These are phyloP conservation scores for Listronotus bonariensis DNA, from an alignment of 1,140 invertebrate genomes.

Conservation along the genomic window DNA sequence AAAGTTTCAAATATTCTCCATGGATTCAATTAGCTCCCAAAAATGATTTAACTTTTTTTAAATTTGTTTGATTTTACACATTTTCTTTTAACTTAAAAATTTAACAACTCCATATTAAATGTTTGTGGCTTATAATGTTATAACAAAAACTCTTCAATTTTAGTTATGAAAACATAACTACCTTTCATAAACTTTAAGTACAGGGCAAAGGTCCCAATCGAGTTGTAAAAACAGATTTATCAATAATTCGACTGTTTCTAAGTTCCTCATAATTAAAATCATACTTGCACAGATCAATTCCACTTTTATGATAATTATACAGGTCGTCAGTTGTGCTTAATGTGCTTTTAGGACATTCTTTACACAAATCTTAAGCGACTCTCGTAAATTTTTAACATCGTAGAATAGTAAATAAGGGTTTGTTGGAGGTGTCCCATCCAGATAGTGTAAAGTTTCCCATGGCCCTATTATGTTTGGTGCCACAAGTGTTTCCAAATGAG, in stretches of 20 bases:
- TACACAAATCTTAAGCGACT: slow-evolving; percentile 87
- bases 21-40: too few relatives aligned
- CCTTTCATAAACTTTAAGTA: slow-evolving; percentile 72
- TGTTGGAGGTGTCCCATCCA: slow-evolving; percentile 79
- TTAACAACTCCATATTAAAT: too few relatives aligned
- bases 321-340: slow-evolving; percentile 71
- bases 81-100: too few relatives aligned
- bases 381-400: slow-evolving; percentile 74
- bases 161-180: too few relatives aligned
- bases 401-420: slow-evolving; percentile 83
- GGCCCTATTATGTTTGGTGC: slow-evolving; percentile 76
- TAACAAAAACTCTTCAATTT: too few relatives aligned
- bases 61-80: too few relatives aligned
- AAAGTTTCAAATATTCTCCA: too few relatives aligned
- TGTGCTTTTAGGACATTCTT: slow-evolving; percentile 79
- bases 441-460: slow-evolving; percentile 75
- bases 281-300: slow-evolving; percentile 75
- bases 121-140: too few relatives aligned
- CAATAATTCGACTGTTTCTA: slow-evolving; percentile 30
- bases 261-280: slow-evolving; percentile 67
- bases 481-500: slow-evolving; percentile 95
- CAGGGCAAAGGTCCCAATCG: slow-evolving; percentile 73
- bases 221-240: slow-evolving; percentile 56
- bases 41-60: too few relatives aligned
- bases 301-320: slow-evolving; percentile 70